phyloP scores from a whole-genome alignment of 2,797 vertebrate species.

The Betta splendens region DNA sequence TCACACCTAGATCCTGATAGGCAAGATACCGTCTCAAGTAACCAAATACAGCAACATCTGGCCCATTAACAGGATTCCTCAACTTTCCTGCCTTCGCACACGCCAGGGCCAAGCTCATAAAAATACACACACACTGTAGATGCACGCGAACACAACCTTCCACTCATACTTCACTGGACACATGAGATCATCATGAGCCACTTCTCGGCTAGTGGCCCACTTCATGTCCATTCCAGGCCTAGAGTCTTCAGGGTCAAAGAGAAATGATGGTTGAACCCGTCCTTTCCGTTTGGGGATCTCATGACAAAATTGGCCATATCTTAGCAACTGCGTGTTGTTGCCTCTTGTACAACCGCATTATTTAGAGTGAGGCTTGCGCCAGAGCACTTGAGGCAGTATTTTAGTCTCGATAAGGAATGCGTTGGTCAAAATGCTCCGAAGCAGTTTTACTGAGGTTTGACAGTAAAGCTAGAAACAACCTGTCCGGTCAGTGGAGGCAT shows the following conservation, averaged over 20 bases:
- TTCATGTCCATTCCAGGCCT: slow-evolving; percentile 21
- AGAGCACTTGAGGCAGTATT: slow-evolving; percentile 32
- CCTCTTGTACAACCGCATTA: slow-evolving; percentile 16
- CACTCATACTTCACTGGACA: slow-evolving; percentile 32
- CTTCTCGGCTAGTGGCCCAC: slow-evolving; percentile 31
- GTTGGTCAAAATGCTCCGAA: slow-evolving; percentile 32
- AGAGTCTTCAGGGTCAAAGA: slow-evolving; percentile 35
- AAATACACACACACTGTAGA: slow-evolving; percentile 37
- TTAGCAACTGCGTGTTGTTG: slow-evolving; percentile 15
- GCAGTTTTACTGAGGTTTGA: slow-evolving; percentile 61
- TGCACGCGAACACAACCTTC: slow-evolving; percentile 22
- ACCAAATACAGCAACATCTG: slow-evolving; percentile 49
- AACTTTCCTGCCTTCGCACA: slow-evolving; percentile 6
- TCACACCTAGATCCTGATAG: slow-evolving; percentile 28
- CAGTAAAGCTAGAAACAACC: slow-evolving; percentile 61
- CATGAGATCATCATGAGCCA: slow-evolving; percentile 41
- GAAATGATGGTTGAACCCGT: slow-evolving; percentile 47
- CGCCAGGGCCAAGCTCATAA: slow-evolving; percentile 18
- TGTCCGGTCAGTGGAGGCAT: slow-evolving; percentile 61
- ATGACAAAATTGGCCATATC: slow-evolving; percentile 41
- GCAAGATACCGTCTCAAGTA: slow-evolving; percentile 45
- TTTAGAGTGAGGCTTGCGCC: slow-evolving; percentile 27
- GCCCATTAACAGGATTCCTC: slow-evolving; percentile 39
- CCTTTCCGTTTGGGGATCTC: slow-evolving; percentile 46
- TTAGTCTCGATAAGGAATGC: slow-evolving; percentile 42